A percentile compares a stretch with the other conserved stretches of the same genome.
Evolutionary conservation across 1,140 invertebrate species (phyloP).

Genomic region (Thaumetopoea pityocampa): DNA sequence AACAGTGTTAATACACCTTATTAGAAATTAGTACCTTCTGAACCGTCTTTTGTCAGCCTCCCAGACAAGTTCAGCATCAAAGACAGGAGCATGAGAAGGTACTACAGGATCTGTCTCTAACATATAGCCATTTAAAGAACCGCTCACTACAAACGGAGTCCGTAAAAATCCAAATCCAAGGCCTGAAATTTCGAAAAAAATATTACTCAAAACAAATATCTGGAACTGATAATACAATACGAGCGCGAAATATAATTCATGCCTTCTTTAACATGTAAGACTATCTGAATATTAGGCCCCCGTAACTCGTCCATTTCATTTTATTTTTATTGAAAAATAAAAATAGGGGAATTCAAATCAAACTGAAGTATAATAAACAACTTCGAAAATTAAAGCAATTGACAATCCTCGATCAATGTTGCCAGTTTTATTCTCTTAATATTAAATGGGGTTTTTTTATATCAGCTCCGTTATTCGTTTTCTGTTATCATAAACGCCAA

Average conservation of each 20-base stretch:
- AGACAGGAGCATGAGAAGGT: conserved; percentile 53
- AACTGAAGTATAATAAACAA: conserved; percentile 30
- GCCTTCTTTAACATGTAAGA: conserved; percentile 65
- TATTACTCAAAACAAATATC: not conserved
- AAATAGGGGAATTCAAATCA: conserved; percentile 32
- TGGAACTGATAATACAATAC: not conserved
- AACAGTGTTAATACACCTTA: too few species aligned
- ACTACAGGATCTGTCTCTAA: conserved; percentile 60
- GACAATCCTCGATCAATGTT: conserved; percentile 2
- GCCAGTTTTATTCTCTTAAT: not conserved
- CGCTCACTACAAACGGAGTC: conserved; percentile 55
- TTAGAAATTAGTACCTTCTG: conserved; percentile 46
- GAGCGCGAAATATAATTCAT: too few species aligned
- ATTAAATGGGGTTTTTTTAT: too few species aligned
- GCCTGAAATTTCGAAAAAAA: conserved; percentile 33
- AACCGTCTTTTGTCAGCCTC: conserved; percentile 67
- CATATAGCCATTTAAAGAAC: conserved; percentile 66
- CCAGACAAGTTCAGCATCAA: conserved; percentile 70
- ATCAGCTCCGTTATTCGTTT: too few species aligned
- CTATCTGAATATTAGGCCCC: conserved; percentile 63
- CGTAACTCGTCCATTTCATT: conserved; percentile 60
- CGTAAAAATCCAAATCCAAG: conserved; percentile 64
- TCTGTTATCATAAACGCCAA: too few species aligned
- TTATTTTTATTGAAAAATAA: conserved; percentile 18
- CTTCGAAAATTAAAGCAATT: conserved; percentile 33